Evolutionary conservation across 2,888 invertebrate genomes (phyloP).

Genomic region (Nebria brevicollis): DNA sequence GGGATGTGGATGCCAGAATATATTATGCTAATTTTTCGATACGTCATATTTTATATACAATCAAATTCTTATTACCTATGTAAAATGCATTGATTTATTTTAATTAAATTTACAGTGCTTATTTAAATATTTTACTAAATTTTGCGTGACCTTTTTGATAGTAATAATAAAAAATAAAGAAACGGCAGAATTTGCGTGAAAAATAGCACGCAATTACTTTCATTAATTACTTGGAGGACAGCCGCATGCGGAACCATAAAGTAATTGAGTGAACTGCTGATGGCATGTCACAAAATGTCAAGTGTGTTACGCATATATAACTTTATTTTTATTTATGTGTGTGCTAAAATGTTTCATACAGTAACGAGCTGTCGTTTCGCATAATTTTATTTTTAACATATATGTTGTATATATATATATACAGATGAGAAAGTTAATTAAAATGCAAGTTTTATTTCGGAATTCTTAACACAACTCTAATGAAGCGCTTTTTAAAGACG

Average conservation of each 20-base stretch:
- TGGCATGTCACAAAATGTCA: conserved; percentile 8
- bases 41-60: background rate
- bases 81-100: too few relatives aligned
- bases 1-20: background rate
- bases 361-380: conserved; percentile 11
- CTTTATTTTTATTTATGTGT: background rate
- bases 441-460: too few relatives aligned
- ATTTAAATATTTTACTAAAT: too few relatives aligned
- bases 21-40: background rate
- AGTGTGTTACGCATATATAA: background rate
- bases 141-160: too few relatives aligned
- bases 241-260: conserved; percentile 6
- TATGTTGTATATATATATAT: too few relatives aligned
- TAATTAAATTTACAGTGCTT: too few relatives aligned
- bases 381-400: background rate
- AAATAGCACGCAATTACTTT: conserved; percentile 4
- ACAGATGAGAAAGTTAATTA: too few relatives aligned
- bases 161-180: too few relatives aligned
- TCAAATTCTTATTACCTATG: background rate
- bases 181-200: too few relatives aligned
- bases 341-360: background rate
- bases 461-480: too few relatives aligned
- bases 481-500: too few relatives aligned
- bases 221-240: conserved; percentile 7
- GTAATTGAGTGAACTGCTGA: conserved; percentile 8